Evolutionary conservation across 2,888 invertebrate species (phyloP).

Genomic region (Eulithis prunata): DNA sequence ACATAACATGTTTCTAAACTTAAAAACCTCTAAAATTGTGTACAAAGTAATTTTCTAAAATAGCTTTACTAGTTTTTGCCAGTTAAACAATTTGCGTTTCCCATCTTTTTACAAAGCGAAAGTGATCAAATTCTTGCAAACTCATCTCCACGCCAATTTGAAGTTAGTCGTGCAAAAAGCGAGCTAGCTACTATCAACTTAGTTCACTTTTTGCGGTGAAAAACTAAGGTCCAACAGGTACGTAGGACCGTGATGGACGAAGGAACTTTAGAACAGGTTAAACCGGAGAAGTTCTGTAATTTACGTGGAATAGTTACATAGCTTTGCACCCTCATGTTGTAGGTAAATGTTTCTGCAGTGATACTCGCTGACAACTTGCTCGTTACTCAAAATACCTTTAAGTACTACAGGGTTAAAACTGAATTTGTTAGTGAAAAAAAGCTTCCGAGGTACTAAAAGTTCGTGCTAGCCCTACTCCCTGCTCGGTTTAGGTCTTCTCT

Average conservation of each 20-base stretch:
- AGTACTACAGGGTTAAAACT: background rate
- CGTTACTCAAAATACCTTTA: background rate
- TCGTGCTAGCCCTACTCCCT: too few species aligned
- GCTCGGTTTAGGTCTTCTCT: too few species aligned
- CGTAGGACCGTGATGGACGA: constrained; percentile 26
- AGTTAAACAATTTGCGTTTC: constrained; percentile 31
- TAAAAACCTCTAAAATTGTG: background rate
- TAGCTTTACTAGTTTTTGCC: constrained; percentile 7
- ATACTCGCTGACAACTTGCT: background rate
- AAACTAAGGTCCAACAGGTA: constrained; percentile 25
- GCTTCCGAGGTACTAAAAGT: too few species aligned
- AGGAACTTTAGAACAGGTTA: constrained; percentile 32
- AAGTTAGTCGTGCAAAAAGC: constrained; percentile 29
- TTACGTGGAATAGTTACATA: constrained; percentile 28
- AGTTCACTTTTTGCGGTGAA: constrained; percentile 33
- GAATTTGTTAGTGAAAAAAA: too few species aligned
- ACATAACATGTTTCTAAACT: too few species aligned
- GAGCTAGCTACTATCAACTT: constrained; percentile 29
- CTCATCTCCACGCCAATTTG: constrained; percentile 33
- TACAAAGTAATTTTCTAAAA: background rate
- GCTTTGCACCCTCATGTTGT: background rate
- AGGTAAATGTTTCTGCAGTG: background rate
- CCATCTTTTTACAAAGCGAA: constrained; percentile 30
- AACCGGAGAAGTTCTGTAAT: constrained; percentile 21
- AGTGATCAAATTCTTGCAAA: constrained; percentile 34